Conservation (phyloP, 2,888 invertebrate genomes). For the Dermolepida albohirtum region DNA sequence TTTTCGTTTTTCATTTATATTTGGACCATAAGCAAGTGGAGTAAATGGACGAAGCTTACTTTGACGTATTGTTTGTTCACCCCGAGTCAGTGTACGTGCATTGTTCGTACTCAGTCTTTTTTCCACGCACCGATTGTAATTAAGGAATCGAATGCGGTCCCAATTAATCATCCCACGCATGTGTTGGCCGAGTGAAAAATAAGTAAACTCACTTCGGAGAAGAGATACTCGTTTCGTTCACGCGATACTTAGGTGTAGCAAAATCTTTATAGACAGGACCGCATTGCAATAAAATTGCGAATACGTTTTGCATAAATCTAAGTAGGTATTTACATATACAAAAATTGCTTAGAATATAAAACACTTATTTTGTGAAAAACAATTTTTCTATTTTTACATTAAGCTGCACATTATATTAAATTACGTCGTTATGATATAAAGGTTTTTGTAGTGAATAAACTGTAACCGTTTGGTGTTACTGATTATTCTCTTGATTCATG, state of each 20-base stretch:
- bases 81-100: slow-evolving; percentile 11
- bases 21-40: slow-evolving; percentile 11
- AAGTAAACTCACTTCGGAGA: slow-evolving; percentile 34
- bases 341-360: no score
- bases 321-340: no score
- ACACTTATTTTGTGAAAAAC: no score
- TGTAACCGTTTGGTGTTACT: no score
- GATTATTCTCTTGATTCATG: no score
- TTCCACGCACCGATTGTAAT: slow-evolving; percentile 33
- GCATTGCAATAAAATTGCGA: neutral
- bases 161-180: slow-evolving; percentile 51
- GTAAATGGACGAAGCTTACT: slow-evolving; percentile 38
- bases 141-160: slow-evolving; percentile 42
- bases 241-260: slow-evolving; percentile 45
- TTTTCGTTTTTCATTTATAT: no score
- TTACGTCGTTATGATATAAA: no score
- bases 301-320: no score
- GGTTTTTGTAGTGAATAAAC: no score
- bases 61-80: slow-evolving; percentile 38
- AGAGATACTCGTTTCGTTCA: slow-evolving; percentile 47
- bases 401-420: no score
- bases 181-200: slow-evolving; percentile 36
- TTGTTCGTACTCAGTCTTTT: slow-evolving; percentile 29
- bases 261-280: slow-evolving; percentile 18
- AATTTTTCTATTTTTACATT: no score